Percentiles rank a stretch among this genome's conserved stretches.
These are phyloP conservation scores for Epinephelus cyanopodus DNA, from an alignment of 2,113 vertebrate species.

Conservation along the genomic window DNA sequence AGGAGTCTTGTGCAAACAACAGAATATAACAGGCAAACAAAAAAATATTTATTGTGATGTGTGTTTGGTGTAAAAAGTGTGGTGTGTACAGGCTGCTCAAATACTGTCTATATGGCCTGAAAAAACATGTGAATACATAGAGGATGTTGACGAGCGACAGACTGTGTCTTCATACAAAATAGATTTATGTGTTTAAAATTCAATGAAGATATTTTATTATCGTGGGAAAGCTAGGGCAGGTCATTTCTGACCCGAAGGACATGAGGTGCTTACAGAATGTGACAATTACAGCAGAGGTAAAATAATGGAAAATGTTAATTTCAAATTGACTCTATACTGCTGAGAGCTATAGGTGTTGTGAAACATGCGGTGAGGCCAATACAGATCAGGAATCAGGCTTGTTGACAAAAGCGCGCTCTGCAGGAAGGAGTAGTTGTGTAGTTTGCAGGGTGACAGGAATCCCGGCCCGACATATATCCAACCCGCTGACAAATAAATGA, in stretches of 20 bases:
- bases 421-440: constrained; percentile 7
- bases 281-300: neutral
- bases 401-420: constrained; percentile 21
- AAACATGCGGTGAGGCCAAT: constrained; percentile 7
- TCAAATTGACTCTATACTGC: neutral
- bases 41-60: neutral
- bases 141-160: neutral
- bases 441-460: constrained; percentile 37
- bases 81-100: neutral
- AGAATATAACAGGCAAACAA: constrained; percentile 7
- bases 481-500: constrained; percentile 67
- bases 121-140: neutral
- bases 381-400: constrained; percentile 14
- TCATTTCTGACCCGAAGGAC: neutral
- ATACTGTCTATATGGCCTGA: neutral
- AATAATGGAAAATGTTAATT: neutral
- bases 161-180: constrained; percentile 1
- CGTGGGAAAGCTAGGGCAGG: neutral
- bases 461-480: constrained; percentile 39
- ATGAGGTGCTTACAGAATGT: neutral
- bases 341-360: neutral
- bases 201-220: neutral
- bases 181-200: constrained; percentile 5
- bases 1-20: constrained; percentile 28
- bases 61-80: neutral